phyloP scores from a whole-genome alignment of 1,140 invertebrate genomes.

The Galendromus occidentalis region DNA sequence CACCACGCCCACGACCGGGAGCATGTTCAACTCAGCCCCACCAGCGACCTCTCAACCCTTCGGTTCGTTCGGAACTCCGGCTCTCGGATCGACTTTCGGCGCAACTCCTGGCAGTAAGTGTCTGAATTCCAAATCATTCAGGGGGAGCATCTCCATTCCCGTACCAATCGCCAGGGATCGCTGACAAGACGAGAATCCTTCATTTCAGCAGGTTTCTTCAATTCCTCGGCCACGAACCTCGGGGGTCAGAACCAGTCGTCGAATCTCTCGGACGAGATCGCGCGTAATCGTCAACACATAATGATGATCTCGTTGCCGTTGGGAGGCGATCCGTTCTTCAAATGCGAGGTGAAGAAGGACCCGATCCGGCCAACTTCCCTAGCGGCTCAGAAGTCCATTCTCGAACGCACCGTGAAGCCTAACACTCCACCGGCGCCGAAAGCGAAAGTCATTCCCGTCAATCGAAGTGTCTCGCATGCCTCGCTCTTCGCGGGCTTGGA shows the following conservation, averaged over 20 bases:
- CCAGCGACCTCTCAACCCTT: slow-evolving; percentile 13
- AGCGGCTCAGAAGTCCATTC: slow-evolving; percentile 39
- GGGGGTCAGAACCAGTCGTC: not conserved
- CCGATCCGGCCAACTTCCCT: slow-evolving; percentile 50
- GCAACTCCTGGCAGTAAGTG: not conserved
- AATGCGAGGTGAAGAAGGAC: not conserved
- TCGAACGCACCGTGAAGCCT: slow-evolving; percentile 30
- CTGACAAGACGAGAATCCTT: not conserved
- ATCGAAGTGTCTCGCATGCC: slow-evolving; percentile 23
- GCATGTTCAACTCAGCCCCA: slow-evolving; percentile 15
- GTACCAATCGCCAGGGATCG: too few relatives aligned
- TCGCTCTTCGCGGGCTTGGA: slow-evolving; percentile 37
- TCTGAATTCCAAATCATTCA: not conserved
- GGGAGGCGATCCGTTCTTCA: slow-evolving; percentile 3
- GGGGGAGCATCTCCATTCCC: not conserved
- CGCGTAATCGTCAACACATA: not conserved
- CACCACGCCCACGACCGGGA: slow-evolving; percentile 21
- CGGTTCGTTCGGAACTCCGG: slow-evolving; percentile 16
- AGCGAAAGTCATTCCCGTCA: slow-evolving; percentile 35
- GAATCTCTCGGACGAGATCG: not conserved
- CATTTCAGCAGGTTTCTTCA: not conserved
- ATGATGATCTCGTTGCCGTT: not conserved
- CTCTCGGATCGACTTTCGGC: not conserved
- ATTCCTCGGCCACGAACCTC: not conserved
- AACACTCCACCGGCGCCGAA: slow-evolving; percentile 41